phyloP scores from a whole-genome alignment of 2,888 invertebrate genomes.

The Dicycla oo region DNA sequence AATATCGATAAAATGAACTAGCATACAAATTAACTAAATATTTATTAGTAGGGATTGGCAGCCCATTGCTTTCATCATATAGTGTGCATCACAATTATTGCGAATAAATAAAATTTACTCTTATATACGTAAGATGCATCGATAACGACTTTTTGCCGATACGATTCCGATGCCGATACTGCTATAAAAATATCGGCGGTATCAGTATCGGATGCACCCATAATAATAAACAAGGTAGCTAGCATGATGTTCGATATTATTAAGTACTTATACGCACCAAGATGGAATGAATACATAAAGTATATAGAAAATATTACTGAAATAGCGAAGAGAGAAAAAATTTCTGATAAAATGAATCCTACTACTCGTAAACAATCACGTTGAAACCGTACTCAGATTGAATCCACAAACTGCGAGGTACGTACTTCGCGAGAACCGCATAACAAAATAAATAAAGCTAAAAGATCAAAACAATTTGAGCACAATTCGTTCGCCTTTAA shows the following conservation, averaged over 20 bases:
- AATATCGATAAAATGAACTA: too few species aligned
- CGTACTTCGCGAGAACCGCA: slow-evolving; percentile 23
- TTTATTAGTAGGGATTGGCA: slow-evolving; percentile 7
- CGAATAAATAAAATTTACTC: slow-evolving; percentile 24
- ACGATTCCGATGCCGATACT: too few species aligned
- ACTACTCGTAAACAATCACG: slow-evolving; percentile 40
- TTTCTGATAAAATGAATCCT: slow-evolving; percentile 28
- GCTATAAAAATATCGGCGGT: too few species aligned
- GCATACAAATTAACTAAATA: too few species aligned
- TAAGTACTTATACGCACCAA: not conserved
- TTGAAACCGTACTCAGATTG: slow-evolving; percentile 26
- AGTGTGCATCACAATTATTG: slow-evolving; percentile 5
- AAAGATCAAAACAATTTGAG: slow-evolving; percentile 47
- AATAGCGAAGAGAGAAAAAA: slow-evolving; percentile 22
- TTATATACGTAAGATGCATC: too few species aligned
- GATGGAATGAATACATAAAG: not conserved
- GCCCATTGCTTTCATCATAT: slow-evolving; percentile 2
- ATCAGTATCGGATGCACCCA: too few species aligned
- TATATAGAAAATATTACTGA: not conserved
- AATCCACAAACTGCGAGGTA: slow-evolving; percentile 40
- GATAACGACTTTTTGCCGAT: too few species aligned
- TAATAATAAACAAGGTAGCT: slow-evolving; percentile 25
- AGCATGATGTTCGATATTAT: not conserved
- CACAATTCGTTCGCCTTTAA: slow-evolving; percentile 22
- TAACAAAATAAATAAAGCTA: slow-evolving; percentile 48